Evolutionary conservation across 2,888 invertebrate species (phyloP), one percentile per base, ranked within the genome.

Genomic region (Nomada fabriciana): DNA sequence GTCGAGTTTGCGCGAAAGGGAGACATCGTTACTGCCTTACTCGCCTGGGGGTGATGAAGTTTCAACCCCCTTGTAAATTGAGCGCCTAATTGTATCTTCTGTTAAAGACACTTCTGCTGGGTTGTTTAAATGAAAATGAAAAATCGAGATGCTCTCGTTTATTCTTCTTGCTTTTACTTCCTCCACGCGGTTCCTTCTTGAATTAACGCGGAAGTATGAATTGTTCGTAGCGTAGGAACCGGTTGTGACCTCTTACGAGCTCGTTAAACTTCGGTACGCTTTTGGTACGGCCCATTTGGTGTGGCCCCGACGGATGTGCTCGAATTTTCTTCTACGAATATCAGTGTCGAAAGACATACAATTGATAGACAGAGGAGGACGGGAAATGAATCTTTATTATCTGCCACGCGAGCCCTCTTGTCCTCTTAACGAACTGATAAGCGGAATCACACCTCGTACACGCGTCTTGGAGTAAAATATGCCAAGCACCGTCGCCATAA

Each of bases 401-500:
- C 72, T 50, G 42, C 20, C 57, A 57, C 23, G 13, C 47, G 13
- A 23, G 43, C 50, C 57, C 63, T 63, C 55, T 47, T 73, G 57
- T 69, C 53, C 64, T 43, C 47, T 53, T 70, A 73, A 73, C 74
- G 74, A 23, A 20, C 52, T 36, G 47, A 80, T 65, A 71, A 60
- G 43, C 63, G 18, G 43, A 10, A 36, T 23, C 42, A 42, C 36
- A 36, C n/a, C 29, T 59, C 47, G 43, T 47, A 47, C 29, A 23
- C 42, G 47, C 42, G 55, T 23, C 73, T 25, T 36, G 43, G 72
- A 68, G 76, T 74, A 71, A 74, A 87, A 89, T 84, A 87, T 79
- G 77, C 85, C 76, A 50, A 42, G 73, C 74, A 55, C 25, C 55
- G 83, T 64, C 76, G 80, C 84, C 76, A 86, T 79, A 75, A 75